phyloP scores from a whole-genome alignment of 2,888 invertebrate genomes.

The Acholoe squamosa region DNA sequence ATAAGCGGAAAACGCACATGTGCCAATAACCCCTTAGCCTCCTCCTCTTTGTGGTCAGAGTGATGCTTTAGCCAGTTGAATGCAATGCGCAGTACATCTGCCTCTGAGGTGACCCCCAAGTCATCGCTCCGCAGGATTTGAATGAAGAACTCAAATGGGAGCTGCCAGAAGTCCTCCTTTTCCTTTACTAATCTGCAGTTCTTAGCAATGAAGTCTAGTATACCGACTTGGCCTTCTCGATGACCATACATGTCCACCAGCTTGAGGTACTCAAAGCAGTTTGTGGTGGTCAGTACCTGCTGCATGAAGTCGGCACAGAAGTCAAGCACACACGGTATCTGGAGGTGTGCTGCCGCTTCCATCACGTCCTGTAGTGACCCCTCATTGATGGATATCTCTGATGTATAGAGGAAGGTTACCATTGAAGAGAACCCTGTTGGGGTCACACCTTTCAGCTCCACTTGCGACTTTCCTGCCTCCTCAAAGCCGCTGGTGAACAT shows the following conservation, averaged over 20 bases:
- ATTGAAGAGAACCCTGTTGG: slow-evolving; percentile 51
- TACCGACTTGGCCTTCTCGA: slow-evolving; percentile 33
- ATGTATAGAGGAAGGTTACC: slow-evolving; percentile 59
- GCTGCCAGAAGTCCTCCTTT: slow-evolving; percentile 50
- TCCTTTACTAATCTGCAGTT: slow-evolving; percentile 54
- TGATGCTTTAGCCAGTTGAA: slow-evolving; percentile 52
- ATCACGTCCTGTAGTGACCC: slow-evolving; percentile 55
- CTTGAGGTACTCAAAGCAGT: slow-evolving; percentile 64
- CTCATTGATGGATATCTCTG: slow-evolving; percentile 52
- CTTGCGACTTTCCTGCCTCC: slow-evolving; percentile 62
- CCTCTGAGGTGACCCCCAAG: slow-evolving; percentile 43
- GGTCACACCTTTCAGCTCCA: slow-evolving; percentile 62
- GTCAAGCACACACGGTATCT: slow-evolving; percentile 59
- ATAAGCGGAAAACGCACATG: slow-evolving; percentile 27
- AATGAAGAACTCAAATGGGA: slow-evolving; percentile 46
- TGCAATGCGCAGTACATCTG: slow-evolving; percentile 49
- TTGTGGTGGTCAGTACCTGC: slow-evolving; percentile 44
- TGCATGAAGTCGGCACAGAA: slow-evolving; percentile 63
- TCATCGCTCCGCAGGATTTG: slow-evolving; percentile 51
- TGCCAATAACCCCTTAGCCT: slow-evolving; percentile 10
- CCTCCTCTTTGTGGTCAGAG: slow-evolving; percentile 2
- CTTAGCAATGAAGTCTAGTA: slow-evolving; percentile 58
- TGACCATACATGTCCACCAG: slow-evolving; percentile 61
- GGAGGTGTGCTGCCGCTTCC: slow-evolving; percentile 63
- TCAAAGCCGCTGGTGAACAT: slow-evolving; percentile 64